Conservation (phyloP, 2,888 invertebrate genomes). For the Heliothis peltigera region DNA sequence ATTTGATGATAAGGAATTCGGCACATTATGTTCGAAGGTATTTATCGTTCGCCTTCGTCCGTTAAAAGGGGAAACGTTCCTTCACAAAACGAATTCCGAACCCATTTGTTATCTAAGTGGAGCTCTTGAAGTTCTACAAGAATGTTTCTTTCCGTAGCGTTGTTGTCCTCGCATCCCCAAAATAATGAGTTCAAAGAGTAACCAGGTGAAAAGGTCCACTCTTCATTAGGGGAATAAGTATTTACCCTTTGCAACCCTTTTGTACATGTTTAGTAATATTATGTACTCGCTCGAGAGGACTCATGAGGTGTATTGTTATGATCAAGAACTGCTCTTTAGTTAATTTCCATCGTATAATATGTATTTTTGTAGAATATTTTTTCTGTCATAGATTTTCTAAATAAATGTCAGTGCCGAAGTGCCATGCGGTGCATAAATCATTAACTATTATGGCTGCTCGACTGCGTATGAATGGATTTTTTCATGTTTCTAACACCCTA, state of each 20-base stretch:
- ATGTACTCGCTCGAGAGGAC: conserved; percentile 15
- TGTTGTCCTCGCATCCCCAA: conserved; percentile 20
- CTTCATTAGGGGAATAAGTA: conserved; percentile 32
- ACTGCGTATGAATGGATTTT: no score
- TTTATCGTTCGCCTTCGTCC: conserved; percentile 12
- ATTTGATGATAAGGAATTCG: conserved; percentile 5
- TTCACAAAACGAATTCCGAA: conserved; percentile 39
- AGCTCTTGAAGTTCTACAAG: conserved; percentile 14
- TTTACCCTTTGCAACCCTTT: conserved; percentile 13
- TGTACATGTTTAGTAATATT: conserved; percentile 23
- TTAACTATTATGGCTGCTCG: no score
- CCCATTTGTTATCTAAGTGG: conserved; percentile 24
- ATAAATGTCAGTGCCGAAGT: no score
- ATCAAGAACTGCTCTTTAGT: neutral
- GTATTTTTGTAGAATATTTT: no score
- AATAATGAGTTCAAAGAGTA: conserved; percentile 46
- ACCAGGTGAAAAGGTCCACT: conserved; percentile 51
- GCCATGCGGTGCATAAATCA: no score
- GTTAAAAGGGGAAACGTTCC: conserved; percentile 34
- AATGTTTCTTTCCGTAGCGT: conserved; percentile 43
- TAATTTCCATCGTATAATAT: neutral
- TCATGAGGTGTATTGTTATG: neutral
- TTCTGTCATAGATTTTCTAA: no score
- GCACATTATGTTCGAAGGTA: conserved; percentile 9
- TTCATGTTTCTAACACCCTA: neutral